Base-by-base conservation (phyloP, 2,888 invertebrate genomes). In the Xylocampa areola region DNA sequence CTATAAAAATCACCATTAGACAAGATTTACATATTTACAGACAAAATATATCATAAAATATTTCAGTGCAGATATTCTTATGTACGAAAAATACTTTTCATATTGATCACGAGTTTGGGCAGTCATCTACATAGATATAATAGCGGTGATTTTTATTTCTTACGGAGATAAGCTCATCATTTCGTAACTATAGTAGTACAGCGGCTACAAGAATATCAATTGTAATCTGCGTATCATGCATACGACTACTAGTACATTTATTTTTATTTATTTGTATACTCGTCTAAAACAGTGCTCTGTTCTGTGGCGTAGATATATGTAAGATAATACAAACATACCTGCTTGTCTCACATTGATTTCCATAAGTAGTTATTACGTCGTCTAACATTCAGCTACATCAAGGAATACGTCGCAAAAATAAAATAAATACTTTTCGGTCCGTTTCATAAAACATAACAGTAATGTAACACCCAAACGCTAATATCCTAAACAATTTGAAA, bases 11-110 rank as follows among this genome's bases (percentile, higher is more conserved):
- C 83, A 85, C 84, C 79, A 79, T 80, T 72, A 82, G 76, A 84
- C 71, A 82, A 82, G 81, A 86, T 79, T 86, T 89, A 89, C 89
- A 89, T 89, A 89, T 90, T 85, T 89, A 90, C 89, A 88, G 61
- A 73, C 75, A 79, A 63, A 81, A 82, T 82, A 77, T 75, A 79
- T 81, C 79, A 77, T 82, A 84, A 82, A 80, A 83, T 85, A 86
- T 80, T 74, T 75, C 65, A 81, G 69, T 81, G 81, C 80, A 79
- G 73, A 74, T 57, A 76, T 76, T 75, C 73, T 71, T 64, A 73
- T 67, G 67, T 82, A 82, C 57, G 79, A 81, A 81, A 81, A 73
- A 75, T 75, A 74, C 27, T 68, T 77, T 72, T 69, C 61, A 78
- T 79, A 68, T 70, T 79, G 73, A 61, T 65, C 58, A 59, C 53